These are phyloP conservation scores for Heteropelma amictum DNA, from an alignment of 2,888 invertebrate species.

Conservation along the genomic window DNA sequence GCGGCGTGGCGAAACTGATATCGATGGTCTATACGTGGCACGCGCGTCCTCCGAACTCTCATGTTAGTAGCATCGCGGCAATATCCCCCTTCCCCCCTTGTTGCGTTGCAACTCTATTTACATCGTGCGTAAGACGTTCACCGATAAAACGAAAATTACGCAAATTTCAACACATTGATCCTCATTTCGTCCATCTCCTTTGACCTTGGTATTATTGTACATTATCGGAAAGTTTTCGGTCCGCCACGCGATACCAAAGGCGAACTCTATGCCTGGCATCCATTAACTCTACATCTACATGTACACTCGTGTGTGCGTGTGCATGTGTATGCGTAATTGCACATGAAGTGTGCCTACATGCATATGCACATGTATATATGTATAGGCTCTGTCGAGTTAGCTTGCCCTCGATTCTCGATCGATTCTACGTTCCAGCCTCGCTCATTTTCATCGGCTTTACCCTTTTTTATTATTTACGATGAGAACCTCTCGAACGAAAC, in stretches of 20 bases:
- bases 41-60: background rate
- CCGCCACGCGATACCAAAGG: conserved; percentile 2
- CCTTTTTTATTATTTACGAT: conserved; percentile 28
- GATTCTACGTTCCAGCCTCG: conserved; percentile 13
- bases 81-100: background rate
- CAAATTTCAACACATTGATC: background rate
- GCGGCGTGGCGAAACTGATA: too few relatives aligned
- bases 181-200: too few relatives aligned
- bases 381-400: conserved; percentile 19
- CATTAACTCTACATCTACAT: conserved; percentile 15
- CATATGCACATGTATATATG: background rate
- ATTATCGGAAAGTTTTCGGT: too few relatives aligned
- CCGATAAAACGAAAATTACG: background rate
- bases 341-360: background rate
- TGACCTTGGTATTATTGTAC: too few relatives aligned
- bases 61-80: background rate
- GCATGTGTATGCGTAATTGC: too few relatives aligned
- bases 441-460: conserved; percentile 25
- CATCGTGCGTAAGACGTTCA: background rate
- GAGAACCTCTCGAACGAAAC: background rate
- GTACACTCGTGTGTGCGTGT: background rate
- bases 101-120: background rate
- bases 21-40: too few relatives aligned
- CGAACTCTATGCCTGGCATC: conserved; percentile 9
- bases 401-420: conserved; percentile 28